Conservation (phyloP, 1,140 invertebrate species). For the Drosophila orosa region DNA sequence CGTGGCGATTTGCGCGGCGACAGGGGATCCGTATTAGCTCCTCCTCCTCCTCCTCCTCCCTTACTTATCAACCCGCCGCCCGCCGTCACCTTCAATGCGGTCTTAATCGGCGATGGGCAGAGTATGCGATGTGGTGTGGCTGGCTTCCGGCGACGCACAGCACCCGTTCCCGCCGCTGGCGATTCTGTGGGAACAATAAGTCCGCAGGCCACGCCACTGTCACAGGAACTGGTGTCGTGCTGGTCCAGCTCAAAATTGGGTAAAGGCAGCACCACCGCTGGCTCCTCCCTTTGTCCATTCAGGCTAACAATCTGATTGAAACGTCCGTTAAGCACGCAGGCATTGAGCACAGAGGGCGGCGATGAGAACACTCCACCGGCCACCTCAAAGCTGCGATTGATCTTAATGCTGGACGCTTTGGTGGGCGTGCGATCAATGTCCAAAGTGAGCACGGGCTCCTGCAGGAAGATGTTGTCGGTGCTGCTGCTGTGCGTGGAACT, state of each 20-base stretch:
- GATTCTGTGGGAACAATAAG: constrained; percentile 32
- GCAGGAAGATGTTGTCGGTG: constrained; percentile 82
- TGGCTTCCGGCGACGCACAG: constrained; percentile 68
- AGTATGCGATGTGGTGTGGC: constrained; percentile 83
- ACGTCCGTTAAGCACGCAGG: constrained; percentile 72
- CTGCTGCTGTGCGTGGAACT: constrained; percentile 72
- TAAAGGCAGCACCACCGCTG: constrained; percentile 6
- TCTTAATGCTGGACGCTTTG: constrained; percentile 81
- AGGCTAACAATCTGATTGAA: constrained; percentile 82
- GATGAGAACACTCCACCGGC: constrained; percentile 75
- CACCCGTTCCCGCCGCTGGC: constrained; percentile 25
- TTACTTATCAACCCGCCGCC: constrained; percentile 22
- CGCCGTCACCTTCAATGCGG: constrained; percentile 25
- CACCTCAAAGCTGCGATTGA: constrained; percentile 78
- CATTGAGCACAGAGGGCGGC: constrained; percentile 65
- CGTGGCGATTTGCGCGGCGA: constrained; percentile 76
- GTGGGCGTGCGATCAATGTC: constrained; percentile 83
- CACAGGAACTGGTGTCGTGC: constrained; percentile 82
- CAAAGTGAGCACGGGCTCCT: constrained; percentile 79
- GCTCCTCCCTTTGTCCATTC: constrained; percentile 50
- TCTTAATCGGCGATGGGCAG: constrained; percentile 80
- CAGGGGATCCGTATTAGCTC: constrained; percentile 20
- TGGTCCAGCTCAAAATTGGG: constrained; percentile 59
- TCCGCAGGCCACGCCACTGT: constrained; percentile 80
- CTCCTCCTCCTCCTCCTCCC: constrained; percentile 12